These are phyloP conservation scores for Anoncus sp. DNA, from an alignment of 2,888 invertebrate species.

Conservation along the genomic window DNA sequence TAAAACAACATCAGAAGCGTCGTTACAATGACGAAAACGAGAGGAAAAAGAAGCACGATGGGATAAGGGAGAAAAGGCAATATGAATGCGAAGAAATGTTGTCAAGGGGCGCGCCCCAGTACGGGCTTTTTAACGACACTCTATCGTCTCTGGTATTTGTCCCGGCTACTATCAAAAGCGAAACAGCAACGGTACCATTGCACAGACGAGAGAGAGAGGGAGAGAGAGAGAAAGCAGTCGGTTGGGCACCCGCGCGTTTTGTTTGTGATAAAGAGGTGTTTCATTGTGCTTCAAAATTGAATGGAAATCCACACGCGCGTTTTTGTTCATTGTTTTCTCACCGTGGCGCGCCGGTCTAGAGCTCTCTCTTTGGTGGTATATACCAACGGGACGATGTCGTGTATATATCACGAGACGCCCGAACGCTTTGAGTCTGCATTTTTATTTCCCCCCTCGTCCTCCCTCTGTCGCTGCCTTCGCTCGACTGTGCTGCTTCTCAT, in stretches of 20 bases:
- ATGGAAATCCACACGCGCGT: conserved; percentile 56
- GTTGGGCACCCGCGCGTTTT: conserved; percentile 47
- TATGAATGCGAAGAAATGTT: conserved; percentile 58
- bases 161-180: conserved; percentile 53
- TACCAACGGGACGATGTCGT: conserved; percentile 2
- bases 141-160: conserved; percentile 34
- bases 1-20: conserved; percentile 40
- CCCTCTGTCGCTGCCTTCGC: background rate
- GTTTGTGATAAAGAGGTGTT: conserved; percentile 57
- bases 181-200: conserved; percentile 38
- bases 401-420: conserved; percentile 10
- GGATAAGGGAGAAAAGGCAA: conserved; percentile 30
- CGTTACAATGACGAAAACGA: conserved; percentile 43
- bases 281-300: conserved; percentile 62
- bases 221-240: conserved; percentile 13
- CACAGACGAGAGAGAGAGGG: conserved; percentile 17
- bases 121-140: conserved; percentile 57
- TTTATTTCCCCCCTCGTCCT: conserved; percentile 11
- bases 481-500: conserved; percentile 44
- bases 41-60: conserved; percentile 29
- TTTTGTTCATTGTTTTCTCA: conserved; percentile 58
- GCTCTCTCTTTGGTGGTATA: conserved; percentile 13
- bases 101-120: conserved; percentile 21
- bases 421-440: conserved; percentile 48
- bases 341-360: conserved; percentile 21